A percentile compares a stretch with the other conserved stretches of the same genome.
These are phyloP conservation scores for Haliclona indistincta DNA, from an alignment of 37 sponge, comb jelly and placozoan genomes.

Conservation along the genomic window DNA sequence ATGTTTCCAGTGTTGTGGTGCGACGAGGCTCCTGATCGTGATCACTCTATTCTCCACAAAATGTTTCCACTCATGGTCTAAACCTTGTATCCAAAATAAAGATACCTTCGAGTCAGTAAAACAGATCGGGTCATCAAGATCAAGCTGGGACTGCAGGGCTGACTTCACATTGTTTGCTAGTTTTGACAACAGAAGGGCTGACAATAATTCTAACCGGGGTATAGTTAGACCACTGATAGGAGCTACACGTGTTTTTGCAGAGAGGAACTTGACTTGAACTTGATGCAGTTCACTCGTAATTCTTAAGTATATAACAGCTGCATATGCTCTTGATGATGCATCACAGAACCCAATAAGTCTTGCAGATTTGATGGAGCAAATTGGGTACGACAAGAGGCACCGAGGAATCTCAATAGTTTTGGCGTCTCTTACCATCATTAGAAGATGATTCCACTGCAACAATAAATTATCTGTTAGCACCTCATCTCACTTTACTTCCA, in stretches of 20 bases:
- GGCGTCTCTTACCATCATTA: neutral
- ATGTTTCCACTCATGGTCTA: neutral
- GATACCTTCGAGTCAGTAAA: conserved; percentile 7
- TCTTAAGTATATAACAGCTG: conserved; percentile 13
- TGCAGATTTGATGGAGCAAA: neutral
- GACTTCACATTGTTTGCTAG: neutral
- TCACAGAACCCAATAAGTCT: conserved; percentile 15
- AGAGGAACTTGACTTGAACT: neutral
- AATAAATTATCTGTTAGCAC: too few species aligned
- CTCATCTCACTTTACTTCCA: too few species aligned
- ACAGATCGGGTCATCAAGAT: neutral
- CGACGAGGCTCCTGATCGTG: neutral
- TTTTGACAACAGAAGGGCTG: too few species aligned
- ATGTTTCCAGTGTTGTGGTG: neutral
- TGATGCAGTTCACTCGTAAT: neutral
- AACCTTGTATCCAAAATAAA: conserved; percentile 8
- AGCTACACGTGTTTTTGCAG: conserved; percentile 23
- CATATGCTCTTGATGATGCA: conserved; percentile 16
- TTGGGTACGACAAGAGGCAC: neutral
- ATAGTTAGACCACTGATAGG: conserved; percentile 3
- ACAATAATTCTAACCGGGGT: too few species aligned
- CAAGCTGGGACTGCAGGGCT: neutral
- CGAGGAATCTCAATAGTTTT: neutral
- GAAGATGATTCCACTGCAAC: neutral
- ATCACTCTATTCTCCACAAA: neutral